Evolutionary conservation across 2,113 vertebrate genomes (phyloP).

Genomic region (Mustelus asterias): DNA sequence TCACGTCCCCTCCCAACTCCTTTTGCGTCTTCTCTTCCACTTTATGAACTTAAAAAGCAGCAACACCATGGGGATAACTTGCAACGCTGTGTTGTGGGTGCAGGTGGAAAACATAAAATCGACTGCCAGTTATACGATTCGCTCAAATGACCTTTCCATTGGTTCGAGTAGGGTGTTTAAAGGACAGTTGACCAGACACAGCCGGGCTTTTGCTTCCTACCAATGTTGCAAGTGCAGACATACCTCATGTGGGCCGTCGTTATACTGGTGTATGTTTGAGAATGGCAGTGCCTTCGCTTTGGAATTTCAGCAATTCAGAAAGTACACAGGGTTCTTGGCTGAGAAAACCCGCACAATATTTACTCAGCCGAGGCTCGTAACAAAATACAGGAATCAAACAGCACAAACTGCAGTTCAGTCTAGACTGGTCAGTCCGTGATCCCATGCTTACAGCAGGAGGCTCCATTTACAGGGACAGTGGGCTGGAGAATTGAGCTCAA

Average conservation of each 20-base stretch:
- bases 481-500: not conserved
- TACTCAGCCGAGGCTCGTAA: not conserved
- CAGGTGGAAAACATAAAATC: not conserved
- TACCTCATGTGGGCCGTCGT: not conserved
- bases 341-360: not conserved
- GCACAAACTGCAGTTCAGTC: not conserved
- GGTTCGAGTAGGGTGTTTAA: not conserved
- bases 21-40: not conserved
- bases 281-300: not conserved
- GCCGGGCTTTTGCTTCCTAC: not conserved
- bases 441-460: not conserved
- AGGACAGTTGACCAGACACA: not conserved
- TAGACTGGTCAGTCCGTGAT: not conserved
- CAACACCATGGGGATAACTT: not conserved
- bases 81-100: not conserved
- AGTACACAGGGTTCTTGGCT: conserved; percentile 11
- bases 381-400: not conserved
- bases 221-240: not conserved
- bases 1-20: not conserved
- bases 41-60: not conserved
- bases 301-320: not conserved
- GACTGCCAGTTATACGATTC: not conserved
- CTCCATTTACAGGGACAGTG: not conserved
- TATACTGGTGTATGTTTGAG: not conserved
- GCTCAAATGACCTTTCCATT: not conserved